Evolutionary conservation across 2,888 invertebrate species (phyloP).

Genomic region (Trachelus troglodyta): DNA sequence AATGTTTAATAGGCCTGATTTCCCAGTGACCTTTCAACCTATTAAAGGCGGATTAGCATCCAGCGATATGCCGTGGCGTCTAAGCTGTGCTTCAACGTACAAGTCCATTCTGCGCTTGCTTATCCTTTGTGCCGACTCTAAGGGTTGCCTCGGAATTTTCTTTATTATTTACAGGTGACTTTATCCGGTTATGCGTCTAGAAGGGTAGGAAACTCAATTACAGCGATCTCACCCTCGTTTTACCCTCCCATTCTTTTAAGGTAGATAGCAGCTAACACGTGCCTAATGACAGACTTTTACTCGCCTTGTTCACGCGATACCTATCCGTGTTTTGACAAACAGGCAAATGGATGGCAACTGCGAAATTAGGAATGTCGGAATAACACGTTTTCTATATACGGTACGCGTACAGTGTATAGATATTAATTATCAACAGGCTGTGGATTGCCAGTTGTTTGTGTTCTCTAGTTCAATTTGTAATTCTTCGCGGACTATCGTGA

Average conservation of each 20-base stretch:
- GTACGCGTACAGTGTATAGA: neutral
- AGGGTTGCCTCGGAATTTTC: neutral
- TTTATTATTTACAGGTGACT: neutral
- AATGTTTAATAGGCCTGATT: neutral
- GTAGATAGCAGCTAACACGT: neutral
- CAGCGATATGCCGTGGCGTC: conserved; percentile 15
- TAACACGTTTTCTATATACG: neutral
- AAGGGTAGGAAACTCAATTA: neutral
- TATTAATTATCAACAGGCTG: neutral
- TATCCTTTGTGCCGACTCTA: neutral
- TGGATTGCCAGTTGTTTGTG: neutral
- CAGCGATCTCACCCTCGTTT: neutral
- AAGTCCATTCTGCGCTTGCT: neutral
- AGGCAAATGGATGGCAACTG: neutral
- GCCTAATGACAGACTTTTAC: neutral
- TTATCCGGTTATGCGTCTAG: neutral
- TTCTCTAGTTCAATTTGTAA: neutral
- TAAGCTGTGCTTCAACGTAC: neutral
- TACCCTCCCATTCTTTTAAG: neutral
- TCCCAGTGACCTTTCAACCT: neutral
- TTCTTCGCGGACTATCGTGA: neutral
- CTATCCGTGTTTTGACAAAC: neutral
- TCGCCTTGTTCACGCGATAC: neutral
- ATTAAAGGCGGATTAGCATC: conserved; percentile 40
- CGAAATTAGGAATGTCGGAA: neutral